Base-by-base conservation (phyloP, 2,888 invertebrate species). In the Gerosis bhagava region DNA sequence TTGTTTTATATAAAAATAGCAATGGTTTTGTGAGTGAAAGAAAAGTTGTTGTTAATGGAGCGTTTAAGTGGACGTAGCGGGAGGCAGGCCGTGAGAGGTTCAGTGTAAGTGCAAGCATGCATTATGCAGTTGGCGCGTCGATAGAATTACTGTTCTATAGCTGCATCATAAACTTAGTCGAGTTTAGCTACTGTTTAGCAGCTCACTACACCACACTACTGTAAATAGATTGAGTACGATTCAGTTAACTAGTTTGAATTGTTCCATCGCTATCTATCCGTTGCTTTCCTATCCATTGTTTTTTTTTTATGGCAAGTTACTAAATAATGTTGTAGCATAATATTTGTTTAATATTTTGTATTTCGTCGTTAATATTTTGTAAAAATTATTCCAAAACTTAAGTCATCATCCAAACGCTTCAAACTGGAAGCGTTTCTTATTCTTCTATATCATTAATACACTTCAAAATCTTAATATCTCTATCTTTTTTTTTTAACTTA, bases 21-120 rank as follows among this genome's bases (percentile, higher is more conserved):
- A 51, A 62, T 73, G 69, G 40, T 59, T 37, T 1, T 0, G 1
- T 7, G 4, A 21, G 0, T 2, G 4, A 28, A 1, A 13, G 7
- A 8, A 45, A n/a, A 2, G 16, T 55, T 62, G 60, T 41, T 44
- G 39, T 51, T 59, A 70, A 70, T 70, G 61, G 65, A 63, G 63
- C 61, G 59, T 54, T 46, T 31, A 49, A 55, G 61, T 62, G 56
- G 60, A 62, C 63, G 26, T 46, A 22, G 32, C 7, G 31, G 26
- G 4, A 12, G 34, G 15, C 15, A 24, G 29, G 32, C 39, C 15
- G 28, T 11, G 72, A 67, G 68, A 70, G 67, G 69, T 69, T 63
- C 66, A 63, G 64, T 71, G 70, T 77, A 77, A 80, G 78, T 78
- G 78, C 71, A 70, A 69, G 67, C 72, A 77, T 81, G 77, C 76